Base-by-base conservation (phyloP, 2,888 invertebrate genomes). In the Drosophila pseudotalamancana region DNA sequence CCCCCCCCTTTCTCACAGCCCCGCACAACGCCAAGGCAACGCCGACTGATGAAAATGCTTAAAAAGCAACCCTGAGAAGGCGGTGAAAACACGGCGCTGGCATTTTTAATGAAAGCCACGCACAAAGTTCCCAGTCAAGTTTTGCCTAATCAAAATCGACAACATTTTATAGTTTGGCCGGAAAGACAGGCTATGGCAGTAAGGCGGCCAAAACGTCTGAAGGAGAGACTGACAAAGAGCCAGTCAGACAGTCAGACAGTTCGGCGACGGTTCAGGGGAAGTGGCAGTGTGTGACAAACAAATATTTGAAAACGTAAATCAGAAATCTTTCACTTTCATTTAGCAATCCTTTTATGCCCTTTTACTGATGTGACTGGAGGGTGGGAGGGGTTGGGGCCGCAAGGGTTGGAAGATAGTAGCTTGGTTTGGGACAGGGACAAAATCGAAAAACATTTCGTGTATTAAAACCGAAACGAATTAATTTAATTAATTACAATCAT, bases 401-500 rank as follows among this genome's bases (percentile, higher is more conserved):
- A 37, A 32, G 34, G 46, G 27, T 46, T 42, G 40, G 19, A 21
- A 51, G 49, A 27, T 37, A 37, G 39, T 59, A 63, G 56, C 29
- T 51, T 12, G 65, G 16, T 19, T n/a, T 19, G 43, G 59, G 46
- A 39, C 59, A 55, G 65, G 61, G 75, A 68, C 62, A 76, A 87
- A 88, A 89, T 87, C 87, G 88, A 86, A 88, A 85, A 83, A 87
- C 88, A 87, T 87, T 89, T 87, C 86, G 82, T 89, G 88, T 90
- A 90, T 90, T 90, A 90, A 89, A 91, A 90, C 90, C 90, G 89
- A 90, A 90, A 89, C 90, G 91, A 91, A 91, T 91, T 90, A 90
- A 91, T 91, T 91, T 89, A 91, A 91, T 91, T 91, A 91, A 91
- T 91, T 91, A 91, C 90, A 90, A 90, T 90, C 90, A 88, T 89